Base-by-base conservation (phyloP, 2,113 vertebrate species). In the Microtus pennsylvanicus region DNA sequence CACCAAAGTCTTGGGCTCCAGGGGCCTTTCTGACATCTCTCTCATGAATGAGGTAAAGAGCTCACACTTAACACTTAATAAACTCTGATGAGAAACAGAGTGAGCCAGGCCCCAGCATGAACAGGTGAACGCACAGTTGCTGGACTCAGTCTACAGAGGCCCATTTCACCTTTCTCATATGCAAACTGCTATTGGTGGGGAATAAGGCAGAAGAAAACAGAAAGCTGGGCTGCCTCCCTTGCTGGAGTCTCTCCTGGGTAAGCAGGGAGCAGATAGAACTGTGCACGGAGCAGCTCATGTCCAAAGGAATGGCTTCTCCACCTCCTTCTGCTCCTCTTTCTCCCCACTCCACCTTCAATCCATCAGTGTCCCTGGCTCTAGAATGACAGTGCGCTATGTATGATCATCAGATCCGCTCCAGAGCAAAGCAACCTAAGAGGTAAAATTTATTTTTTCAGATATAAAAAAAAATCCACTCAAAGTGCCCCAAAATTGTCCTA, bases 61-160 rank as follows among this genome's bases (percentile, higher is more conserved):
- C 24, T 16, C 30, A 61, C 12, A 4, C 17, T 74, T 50, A 33
- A 8, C 55, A 14, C 10, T 17, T n/a, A 14, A 1, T 8, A n/a
- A 94, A 47, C 24, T 13, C 81, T 42, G 69, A 58, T 26, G n/a
- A 70, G 75, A 88, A 30, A 7, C 24, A 33, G 26, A 7, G 55
- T 65, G 11, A 12, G 11, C 61, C 45, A 16, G 42, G n/a, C 35
- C 52, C 55, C 5, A n/a, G 22, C 2, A 4, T 28, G 42, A 70
- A 19, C 12, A 38, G 47, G 16, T 0, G 10, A 16, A 5, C 4
- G 0, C 50, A 35, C 19, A 1, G n/a, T 4, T 30, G 50, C 7
- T 9, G 35, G 5, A 24, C 24, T 87, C 77, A 89, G 9, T 82
- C 24, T 38, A 52, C 42, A 47, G n/a, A 85, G 7, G 35, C 7